Evolutionary conservation across 2,797 vertebrate genomes (phyloP).

Genomic region (Ambastaia sidthimunki): DNA sequence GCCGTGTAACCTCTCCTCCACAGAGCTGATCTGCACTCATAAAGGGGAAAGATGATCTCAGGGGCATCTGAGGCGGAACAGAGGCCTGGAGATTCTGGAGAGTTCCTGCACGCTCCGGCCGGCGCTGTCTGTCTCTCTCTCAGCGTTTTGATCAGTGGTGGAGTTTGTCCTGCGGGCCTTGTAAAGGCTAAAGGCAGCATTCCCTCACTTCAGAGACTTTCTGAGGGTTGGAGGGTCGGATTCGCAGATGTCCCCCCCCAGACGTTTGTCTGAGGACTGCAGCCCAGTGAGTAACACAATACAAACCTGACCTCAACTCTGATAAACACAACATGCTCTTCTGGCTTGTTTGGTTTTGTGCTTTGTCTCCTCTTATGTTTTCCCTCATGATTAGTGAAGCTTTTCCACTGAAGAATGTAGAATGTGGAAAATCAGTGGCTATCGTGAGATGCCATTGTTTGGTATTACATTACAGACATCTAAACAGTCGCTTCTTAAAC

Average conservation of each 20-base stretch:
- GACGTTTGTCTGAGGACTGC: slow-evolving; percentile 87
- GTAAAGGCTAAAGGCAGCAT: slow-evolving; percentile 76
- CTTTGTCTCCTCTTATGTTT: slow-evolving; percentile 45
- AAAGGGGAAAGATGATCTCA: slow-evolving; percentile 84
- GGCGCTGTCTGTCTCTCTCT: slow-evolving; percentile 45
- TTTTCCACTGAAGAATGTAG: slow-evolving; percentile 39
- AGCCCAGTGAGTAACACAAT: slow-evolving; percentile 86
- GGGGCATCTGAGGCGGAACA: slow-evolving; percentile 68
- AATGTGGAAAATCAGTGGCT: slow-evolving; percentile 59
- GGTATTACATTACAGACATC: slow-evolving; percentile 74
- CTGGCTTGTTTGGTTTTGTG: slow-evolving; percentile 59
- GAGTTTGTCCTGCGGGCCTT: slow-evolving; percentile 79
- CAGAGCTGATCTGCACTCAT: slow-evolving; percentile 82
- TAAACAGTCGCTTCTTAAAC: slow-evolving; percentile 77
- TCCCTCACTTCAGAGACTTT: slow-evolving; percentile 89
- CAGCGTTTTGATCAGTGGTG: slow-evolving; percentile 60
- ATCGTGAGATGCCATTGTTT: slow-evolving; percentile 77
- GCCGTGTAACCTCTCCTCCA: slow-evolving; percentile 78
- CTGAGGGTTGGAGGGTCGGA: slow-evolving; percentile 87
- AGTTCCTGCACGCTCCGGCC: slow-evolving; percentile 54
- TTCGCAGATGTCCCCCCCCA: slow-evolving; percentile 90
- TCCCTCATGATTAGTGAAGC: slow-evolving; percentile 36
- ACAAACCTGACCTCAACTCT: slow-evolving; percentile 71
- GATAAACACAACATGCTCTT: slow-evolving; percentile 74
- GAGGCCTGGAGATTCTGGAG: slow-evolving; percentile 72